Conservation (phyloP, 2,888 invertebrate species). For the Sarcophaga carnaria region DNA sequence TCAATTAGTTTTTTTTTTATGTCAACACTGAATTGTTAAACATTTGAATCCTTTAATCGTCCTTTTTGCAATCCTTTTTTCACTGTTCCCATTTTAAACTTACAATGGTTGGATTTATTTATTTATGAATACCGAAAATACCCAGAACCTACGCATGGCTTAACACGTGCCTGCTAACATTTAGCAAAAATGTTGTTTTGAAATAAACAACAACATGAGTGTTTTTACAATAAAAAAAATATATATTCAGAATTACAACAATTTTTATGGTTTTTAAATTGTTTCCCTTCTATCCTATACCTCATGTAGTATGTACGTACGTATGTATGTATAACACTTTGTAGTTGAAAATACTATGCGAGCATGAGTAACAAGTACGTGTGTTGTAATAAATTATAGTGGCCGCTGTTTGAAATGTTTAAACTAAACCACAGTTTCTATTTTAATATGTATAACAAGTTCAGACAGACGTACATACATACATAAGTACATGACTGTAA, state of each 20-base stretch:
- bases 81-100: background rate
- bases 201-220: slow-evolving; percentile 4
- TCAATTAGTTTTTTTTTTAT: background rate
- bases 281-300: background rate
- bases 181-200: slow-evolving; percentile 10
- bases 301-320: background rate
- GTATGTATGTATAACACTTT: background rate
- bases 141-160: background rate
- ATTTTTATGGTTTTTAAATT: slow-evolving; percentile 16
- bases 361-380: background rate
- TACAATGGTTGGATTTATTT: background rate
- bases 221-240: background rate
- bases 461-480: background rate
- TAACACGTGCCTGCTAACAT: slow-evolving; percentile 4
- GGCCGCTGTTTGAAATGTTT: background rate
- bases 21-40: background rate
- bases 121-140: slow-evolving; percentile 14
- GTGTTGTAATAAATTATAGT: background rate
- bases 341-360: background rate
- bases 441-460: slow-evolving; percentile 5
- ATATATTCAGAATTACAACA: background rate
- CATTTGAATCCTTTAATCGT: no score
- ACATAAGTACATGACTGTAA: background rate
- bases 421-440: slow-evolving; percentile 19
- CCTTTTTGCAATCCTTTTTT: slow-evolving; percentile 16